A percentile compares a stretch with the other conserved stretches of the same genome.
Conservation (phyloP, 2,888 invertebrate genomes). For the Amiota minor region DNA sequence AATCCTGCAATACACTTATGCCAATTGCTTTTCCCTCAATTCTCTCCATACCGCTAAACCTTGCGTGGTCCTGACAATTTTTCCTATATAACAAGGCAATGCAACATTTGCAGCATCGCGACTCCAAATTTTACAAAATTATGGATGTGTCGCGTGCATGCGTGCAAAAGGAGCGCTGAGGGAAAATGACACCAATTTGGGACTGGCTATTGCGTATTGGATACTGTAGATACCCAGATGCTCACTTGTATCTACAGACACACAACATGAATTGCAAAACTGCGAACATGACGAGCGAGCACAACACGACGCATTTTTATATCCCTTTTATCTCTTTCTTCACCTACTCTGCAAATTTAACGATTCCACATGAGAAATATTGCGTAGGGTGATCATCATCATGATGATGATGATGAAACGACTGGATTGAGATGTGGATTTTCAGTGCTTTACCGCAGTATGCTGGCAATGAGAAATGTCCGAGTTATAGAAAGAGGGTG, state of each 20-base stretch:
- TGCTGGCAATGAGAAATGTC: neutral
- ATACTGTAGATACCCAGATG: no score
- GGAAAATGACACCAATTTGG: no score
- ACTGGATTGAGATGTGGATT: slow-evolving; percentile 19
- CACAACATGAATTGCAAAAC: neutral
- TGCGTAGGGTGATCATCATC: neutral
- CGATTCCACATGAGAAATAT: no score
- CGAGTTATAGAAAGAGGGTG: neutral
- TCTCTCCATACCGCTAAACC: neutral
- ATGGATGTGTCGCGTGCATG: neutral
- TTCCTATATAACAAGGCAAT: neutral
- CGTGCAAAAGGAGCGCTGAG: neutral
- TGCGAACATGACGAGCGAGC: slow-evolving; percentile 2
- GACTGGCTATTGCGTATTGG: no score
- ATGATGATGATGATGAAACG: slow-evolving; percentile 1
- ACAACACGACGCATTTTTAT: no score
- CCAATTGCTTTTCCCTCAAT: neutral
- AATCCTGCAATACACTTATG: neutral
- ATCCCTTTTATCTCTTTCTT: no score
- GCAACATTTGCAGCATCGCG: neutral
- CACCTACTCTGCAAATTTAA: no score
- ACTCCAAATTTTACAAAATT: slow-evolving; percentile 5
- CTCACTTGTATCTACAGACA: no score
- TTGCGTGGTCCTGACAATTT: no score
- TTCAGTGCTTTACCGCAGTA: slow-evolving; percentile 12